A percentile compares a stretch with the other conserved stretches of the same genome.
phyloP scores from a whole-genome alignment of 2,797 vertebrate genomes.

The Siniperca obscura region DNA sequence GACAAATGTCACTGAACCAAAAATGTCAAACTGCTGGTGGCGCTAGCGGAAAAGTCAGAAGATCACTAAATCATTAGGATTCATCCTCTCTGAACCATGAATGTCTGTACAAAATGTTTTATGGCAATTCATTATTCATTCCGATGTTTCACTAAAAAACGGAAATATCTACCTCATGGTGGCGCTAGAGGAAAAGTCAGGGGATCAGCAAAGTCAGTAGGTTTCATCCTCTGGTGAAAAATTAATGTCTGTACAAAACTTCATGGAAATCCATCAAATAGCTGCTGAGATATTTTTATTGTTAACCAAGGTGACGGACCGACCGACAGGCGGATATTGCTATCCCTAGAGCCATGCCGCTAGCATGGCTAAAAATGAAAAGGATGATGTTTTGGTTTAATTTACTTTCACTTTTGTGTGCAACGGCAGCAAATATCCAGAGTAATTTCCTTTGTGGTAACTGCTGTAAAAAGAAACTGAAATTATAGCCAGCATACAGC shows the following conservation, averaged over 20 bases:
- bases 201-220: neutral
- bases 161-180: neutral
- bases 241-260: neutral
- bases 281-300: neutral
- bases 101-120: no score
- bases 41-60: neutral
- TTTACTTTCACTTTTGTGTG: neutral
- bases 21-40: neutral
- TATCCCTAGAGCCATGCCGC: neutral
- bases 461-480: conserved; percentile 2
- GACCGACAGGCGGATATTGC: neutral
- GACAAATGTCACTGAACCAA: neutral
- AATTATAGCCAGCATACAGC: conserved; percentile 1
- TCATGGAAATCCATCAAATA: neutral
- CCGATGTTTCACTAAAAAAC: no score
- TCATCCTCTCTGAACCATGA: neutral
- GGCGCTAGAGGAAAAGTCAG: neutral
- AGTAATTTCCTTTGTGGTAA: neutral
- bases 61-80: neutral
- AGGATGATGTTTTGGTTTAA: neutral
- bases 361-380: neutral
- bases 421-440: neutral
- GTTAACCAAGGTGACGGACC: neutral
- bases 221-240: neutral
- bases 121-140: no score